Conservation (phyloP, 2,113 vertebrate genomes). For the Mustelus asterias region DNA sequence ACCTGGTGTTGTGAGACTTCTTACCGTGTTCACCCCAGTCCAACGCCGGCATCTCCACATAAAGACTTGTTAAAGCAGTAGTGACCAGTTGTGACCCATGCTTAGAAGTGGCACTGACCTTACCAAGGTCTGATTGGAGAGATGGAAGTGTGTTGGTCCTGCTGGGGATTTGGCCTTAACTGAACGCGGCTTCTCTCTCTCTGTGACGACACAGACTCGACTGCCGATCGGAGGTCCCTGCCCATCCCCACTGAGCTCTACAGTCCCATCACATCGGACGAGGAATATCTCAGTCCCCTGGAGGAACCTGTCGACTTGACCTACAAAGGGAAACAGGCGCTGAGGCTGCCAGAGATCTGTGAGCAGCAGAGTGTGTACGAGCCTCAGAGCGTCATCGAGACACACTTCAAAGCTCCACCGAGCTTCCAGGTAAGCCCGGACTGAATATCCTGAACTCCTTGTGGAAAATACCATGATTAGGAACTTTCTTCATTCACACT, state of each 20-base stretch:
- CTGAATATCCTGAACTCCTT: background rate
- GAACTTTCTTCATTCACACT: background rate
- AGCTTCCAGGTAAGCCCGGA: conserved; percentile 73
- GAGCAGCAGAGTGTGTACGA: conserved; percentile 50
- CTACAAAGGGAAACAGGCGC: conserved; percentile 49
- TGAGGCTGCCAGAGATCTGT: conserved; percentile 50
- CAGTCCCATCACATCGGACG: conserved; percentile 94
- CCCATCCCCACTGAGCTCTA: conserved; percentile 64
- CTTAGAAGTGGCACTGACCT: too few species aligned
- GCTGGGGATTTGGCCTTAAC: background rate
- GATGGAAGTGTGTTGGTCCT: too few species aligned
- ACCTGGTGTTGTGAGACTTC: too few species aligned
- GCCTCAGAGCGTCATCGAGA: conserved; percentile 53
- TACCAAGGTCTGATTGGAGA: too few species aligned
- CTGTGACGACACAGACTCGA: background rate
- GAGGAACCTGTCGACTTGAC: conserved; percentile 79
- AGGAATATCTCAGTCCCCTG: conserved; percentile 91
- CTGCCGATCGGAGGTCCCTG: conserved; percentile 48
- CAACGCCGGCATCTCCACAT: too few species aligned
- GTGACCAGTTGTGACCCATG: too few species aligned
- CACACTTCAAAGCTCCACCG: conserved; percentile 77
- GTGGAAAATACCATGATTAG: background rate
- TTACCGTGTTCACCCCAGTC: too few species aligned
- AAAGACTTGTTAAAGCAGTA: too few species aligned
- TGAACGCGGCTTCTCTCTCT: background rate